phyloP scores from a whole-genome alignment of 2,888 invertebrate species.

The Leptarthrus brevirostris region DNA sequence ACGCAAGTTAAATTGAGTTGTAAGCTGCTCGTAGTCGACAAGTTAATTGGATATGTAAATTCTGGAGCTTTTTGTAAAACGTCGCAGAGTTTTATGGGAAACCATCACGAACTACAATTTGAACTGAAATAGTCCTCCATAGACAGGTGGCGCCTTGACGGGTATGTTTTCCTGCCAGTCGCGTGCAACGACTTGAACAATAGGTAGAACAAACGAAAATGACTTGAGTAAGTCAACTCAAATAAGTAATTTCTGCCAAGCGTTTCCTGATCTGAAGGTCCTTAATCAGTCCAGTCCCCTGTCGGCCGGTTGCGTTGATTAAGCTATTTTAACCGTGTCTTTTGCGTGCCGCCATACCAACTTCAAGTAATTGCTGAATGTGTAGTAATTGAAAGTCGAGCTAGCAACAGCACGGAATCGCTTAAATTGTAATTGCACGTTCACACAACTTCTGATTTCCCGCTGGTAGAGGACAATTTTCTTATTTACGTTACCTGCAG shows the following conservation, averaged over 20 bases:
- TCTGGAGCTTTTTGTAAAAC: slow-evolving; percentile 15
- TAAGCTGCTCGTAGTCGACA: background rate
- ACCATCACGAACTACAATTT: slow-evolving; percentile 18
- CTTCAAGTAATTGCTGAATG: background rate
- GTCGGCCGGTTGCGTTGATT: background rate
- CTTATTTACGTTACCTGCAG: no score
- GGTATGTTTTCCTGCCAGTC: background rate
- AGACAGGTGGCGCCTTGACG: slow-evolving; percentile 8
- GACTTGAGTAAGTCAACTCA: background rate
- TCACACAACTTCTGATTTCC: no score
- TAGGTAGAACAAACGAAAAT: background rate
- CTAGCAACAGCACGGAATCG: no score
- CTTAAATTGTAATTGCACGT: no score
- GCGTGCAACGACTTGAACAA: background rate
- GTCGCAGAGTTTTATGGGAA: background rate
- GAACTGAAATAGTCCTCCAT: background rate
- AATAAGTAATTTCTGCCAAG: background rate
- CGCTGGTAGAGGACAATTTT: no score
- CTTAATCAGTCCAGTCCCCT: background rate
- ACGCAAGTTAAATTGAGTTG: slow-evolving; percentile 34
- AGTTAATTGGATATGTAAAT: slow-evolving; percentile 29
- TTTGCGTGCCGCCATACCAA: background rate
- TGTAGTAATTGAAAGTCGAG: background rate
- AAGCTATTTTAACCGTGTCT: background rate
- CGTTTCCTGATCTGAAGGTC: background rate